Base-by-base conservation (phyloP, 2,888 invertebrate species). In the Orchesella flavescens region DNA sequence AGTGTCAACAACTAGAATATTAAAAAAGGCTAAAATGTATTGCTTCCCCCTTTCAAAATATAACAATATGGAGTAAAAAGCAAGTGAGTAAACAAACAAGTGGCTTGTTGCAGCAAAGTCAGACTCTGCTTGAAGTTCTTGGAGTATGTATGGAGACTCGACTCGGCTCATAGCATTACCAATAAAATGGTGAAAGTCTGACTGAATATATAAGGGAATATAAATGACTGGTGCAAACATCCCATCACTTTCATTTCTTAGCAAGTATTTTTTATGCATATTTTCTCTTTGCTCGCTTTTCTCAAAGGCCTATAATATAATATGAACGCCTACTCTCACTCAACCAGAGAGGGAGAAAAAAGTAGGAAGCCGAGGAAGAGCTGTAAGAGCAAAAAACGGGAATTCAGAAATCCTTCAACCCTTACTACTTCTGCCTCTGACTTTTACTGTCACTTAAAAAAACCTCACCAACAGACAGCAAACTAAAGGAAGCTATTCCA, bases 401-500 rank as follows among this genome's bases (percentile, higher is more conserved):
- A 59, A 71, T 72, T 53, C 65, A 79, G 17, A 69, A 82, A 79
- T 82, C 82, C 82, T 76, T 82, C 82, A 76, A 43, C 82, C 75
- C 61, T 82, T 74, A 74, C 82, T 63, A 69, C 76, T 71, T 71
- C 71, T 76, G 75, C 63, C 71, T 76, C 69, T 76, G 75, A 82
- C 75, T 82, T 71, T 76, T 82, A 75, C 76, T 81, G 75, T 76
- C 76, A 82, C 75, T 82, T 75, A 73, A 75, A 55, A n/a, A 75
- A 75, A 80, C 66, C 71, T 75, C 55, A 75, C 61, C 61, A 65
- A 61, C 63, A 78, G 59, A 55, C 63, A 72, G 24, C 49, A 59
- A 68, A 71, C 74, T 46, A 57, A 63, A 65, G 43, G 23, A 66
- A 43, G 61, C 17, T 43, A 63, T 78, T 78, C 69, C 71, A 21